Evolutionary conservation across 2,888 invertebrate genomes (phyloP), one percentile per base, ranked within the genome.

Genomic region (Zele albiditarsus): DNA sequence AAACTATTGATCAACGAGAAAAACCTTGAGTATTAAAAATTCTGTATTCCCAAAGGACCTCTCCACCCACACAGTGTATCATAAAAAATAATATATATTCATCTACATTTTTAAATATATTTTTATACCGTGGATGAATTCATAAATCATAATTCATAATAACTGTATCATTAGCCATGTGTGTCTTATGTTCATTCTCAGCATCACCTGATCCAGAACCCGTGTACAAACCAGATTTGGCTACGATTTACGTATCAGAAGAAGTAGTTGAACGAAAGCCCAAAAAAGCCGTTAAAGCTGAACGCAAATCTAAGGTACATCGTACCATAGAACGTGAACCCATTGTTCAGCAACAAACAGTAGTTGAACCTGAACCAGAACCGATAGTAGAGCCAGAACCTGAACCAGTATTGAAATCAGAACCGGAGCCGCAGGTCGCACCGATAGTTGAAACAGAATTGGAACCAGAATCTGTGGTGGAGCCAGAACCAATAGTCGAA

Each of bases 331-430:
- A 82, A 69, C 46, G 74, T 16, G 79, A 80, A 62, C 28, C 74
- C 16, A 78, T 81, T 65, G 46, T 71, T 8, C 81, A 80, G 67
- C 62, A 73, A 3, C 78, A 80, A 65, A 58, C 80, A 5, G 76
- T 73, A 3, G 57, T 60, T 0, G 68, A 78, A 63, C 67, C 79
- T 20, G 74, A 78, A 76, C 2, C 69, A 14, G 80, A 80, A 72
- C 58, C 78, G 0, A 71, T 74, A 2, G 58, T 75, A 23, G 73
- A 77, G 71, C 73, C 73, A 2, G 78, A 79, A 53, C 53, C 79
- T 0, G 76, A 46, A n/a, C 31, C 73, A 60, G 27, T 66, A 5
- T n/a, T 46, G 46, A 46, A n/a, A n/a, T 46, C 38, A 6, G 38
- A 53, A 38, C 62, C 60, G 20, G 68, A 68, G n/a, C 68, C 53